A percentile compares a stretch with the other conserved stretches of the same genome.
These are phyloP conservation scores for Scelioninae gen. 2 DNA, from an alignment of 2,888 invertebrate genomes.

Conservation along the genomic window DNA sequence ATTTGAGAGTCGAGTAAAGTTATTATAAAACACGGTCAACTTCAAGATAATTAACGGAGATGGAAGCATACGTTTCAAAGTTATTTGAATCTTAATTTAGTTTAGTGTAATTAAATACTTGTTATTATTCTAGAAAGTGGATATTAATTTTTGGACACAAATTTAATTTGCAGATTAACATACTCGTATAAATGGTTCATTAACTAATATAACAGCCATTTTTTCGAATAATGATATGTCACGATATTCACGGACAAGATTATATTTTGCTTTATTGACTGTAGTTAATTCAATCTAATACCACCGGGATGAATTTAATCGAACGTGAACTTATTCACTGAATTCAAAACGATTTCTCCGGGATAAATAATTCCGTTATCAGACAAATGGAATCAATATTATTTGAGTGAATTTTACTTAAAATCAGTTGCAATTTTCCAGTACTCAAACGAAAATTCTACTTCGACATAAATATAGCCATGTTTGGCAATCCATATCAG, in stretches of 20 bases:
- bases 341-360: constrained; percentile 25
- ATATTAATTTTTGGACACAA: neutral
- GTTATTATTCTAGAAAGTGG: neutral
- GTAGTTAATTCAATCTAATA: constrained; percentile 15
- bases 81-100: constrained; percentile 16
- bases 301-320: constrained; percentile 19
- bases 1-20: neutral
- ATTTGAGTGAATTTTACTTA: constrained; percentile 18
- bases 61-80: constrained; percentile 18
- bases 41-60: constrained; percentile 17
- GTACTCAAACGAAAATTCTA: constrained; percentile 15
- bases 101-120: constrained; percentile 14
- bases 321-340: constrained; percentile 25
- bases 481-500: neutral
- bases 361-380: constrained; percentile 40
- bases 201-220: too few species aligned
- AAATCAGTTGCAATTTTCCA: constrained; percentile 17
- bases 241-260: neutral
- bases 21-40: constrained; percentile 15
- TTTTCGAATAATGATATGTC: neutral
- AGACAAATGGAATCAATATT: constrained; percentile 13
- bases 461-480: constrained; percentile 2
- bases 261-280: constrained; percentile 17
- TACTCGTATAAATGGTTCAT: neutral
- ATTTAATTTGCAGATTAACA: neutral